Conservation (phyloP, 35 echinoderm and acorn worm genomes). For the Ophioderma brevispina region DNA sequence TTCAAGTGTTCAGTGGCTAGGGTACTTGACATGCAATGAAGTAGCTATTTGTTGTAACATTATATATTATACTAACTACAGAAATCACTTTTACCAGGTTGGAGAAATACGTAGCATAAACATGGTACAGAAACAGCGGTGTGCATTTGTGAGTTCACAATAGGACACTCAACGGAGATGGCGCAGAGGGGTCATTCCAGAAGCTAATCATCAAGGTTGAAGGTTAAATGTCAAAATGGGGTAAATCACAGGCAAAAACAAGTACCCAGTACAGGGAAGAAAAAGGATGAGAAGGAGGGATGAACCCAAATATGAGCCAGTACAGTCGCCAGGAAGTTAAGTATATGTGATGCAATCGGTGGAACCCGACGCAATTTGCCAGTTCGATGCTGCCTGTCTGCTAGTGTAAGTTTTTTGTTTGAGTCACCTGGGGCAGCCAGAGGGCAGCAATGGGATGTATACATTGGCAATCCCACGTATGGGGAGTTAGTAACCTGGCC, state of each 20-base stretch:
- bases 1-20: too few species aligned
- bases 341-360: too few species aligned
- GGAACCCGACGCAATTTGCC: too few species aligned
- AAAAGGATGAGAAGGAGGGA: conserved; percentile 30
- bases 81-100: conserved; percentile 98
- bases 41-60: too few species aligned
- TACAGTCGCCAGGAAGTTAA: conserved; percentile 96
- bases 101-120: conserved; percentile 96
- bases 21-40: too few species aligned
- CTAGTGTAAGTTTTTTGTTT: too few species aligned
- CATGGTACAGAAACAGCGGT: conserved; percentile 93
- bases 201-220: conserved; percentile 97
- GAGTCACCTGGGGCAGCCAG: too few species aligned
- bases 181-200: conserved; percentile 95
- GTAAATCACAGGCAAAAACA: conserved; percentile 90
- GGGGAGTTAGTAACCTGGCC: too few species aligned
- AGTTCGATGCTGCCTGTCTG: too few species aligned
- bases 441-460: too few species aligned
- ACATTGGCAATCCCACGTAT: too few species aligned
- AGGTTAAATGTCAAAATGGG: conserved; percentile 97
- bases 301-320: conserved; percentile 70
- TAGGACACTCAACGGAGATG: conserved; percentile 52
- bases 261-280: conserved; percentile 31
- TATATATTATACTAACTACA: too few species aligned
- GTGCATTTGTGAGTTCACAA: conserved; percentile 95